phyloP scores from a whole-genome alignment of 2,797 vertebrate genomes.

The Sebastes ruberrimus region DNA sequence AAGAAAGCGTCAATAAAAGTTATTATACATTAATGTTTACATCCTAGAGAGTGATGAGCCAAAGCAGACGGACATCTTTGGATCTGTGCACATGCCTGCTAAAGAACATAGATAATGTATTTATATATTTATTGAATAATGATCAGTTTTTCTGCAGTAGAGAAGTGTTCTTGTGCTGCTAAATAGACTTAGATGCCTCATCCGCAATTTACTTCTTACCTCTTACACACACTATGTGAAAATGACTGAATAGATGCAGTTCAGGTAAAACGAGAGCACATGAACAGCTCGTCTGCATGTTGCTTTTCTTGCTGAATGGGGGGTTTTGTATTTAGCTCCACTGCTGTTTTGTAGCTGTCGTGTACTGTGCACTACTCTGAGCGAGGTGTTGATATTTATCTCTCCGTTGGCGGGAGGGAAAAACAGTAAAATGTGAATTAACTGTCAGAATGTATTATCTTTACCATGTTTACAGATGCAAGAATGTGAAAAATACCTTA shows the following conservation, averaged over 20 bases:
- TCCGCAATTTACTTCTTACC: constrained; percentile 35
- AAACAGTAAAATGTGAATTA: constrained; percentile 37
- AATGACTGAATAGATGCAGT: constrained; percentile 28
- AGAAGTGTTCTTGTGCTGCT: constrained; percentile 63
- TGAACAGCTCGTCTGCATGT: constrained; percentile 32
- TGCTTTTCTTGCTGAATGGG: constrained; percentile 21
- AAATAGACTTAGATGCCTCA: constrained; percentile 63
- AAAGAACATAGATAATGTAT: constrained; percentile 26
- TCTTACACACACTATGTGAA: constrained; percentile 38
- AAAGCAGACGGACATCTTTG: constrained; percentile 26
- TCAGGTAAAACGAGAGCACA: constrained; percentile 32
- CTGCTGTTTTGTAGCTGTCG: constrained; percentile 65
- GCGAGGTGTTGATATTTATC: constrained; percentile 42
- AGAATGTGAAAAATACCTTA: constrained; percentile 73
- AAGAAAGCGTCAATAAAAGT: not conserved
- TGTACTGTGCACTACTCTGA: constrained; percentile 34
- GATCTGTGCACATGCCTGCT: constrained; percentile 42
- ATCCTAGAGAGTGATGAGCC: not conserved
- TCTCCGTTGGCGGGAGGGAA: not conserved
- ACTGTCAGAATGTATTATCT: constrained; percentile 70
- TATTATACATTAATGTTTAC: constrained; percentile 22
- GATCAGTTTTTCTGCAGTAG: constrained; percentile 35
- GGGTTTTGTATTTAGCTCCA: constrained; percentile 59
- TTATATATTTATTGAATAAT: constrained; percentile 43
- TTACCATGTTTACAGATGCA: constrained; percentile 77